Evolutionary conservation across 2,888 invertebrate species (phyloP).

Genomic region (Morpho achilles): DNA sequence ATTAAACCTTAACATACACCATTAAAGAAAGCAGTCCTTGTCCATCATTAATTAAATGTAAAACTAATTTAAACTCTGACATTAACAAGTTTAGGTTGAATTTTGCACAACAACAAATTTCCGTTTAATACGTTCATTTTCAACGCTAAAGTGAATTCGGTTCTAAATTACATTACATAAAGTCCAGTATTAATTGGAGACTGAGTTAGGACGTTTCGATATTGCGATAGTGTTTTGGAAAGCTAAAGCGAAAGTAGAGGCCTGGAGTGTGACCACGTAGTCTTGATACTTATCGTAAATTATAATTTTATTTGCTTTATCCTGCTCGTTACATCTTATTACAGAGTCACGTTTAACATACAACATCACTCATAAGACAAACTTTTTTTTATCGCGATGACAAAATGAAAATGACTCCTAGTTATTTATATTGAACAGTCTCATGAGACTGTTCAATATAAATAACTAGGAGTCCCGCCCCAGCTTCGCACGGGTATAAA

Average conservation of each 20-base stretch:
- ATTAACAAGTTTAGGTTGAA: conserved; percentile 7
- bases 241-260: conserved; percentile 70
- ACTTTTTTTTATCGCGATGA: too few species aligned
- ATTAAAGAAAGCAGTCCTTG: conserved; percentile 23
- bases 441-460: too few species aligned
- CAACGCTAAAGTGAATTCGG: conserved; percentile 9
- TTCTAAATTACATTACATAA: conserved; percentile 8
- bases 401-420: too few species aligned
- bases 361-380: too few species aligned
- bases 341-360: not conserved
- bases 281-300: conserved; percentile 52
- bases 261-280: conserved; percentile 46
- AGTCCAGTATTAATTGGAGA: conserved; percentile 24
- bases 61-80: conserved; percentile 37
- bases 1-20: conserved; percentile 6
- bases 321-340: conserved; percentile 9
- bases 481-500: too few species aligned
- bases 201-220: conserved; percentile 41
- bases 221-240: conserved; percentile 59
- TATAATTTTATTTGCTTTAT: conserved; percentile 21
- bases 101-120: conserved; percentile 13
- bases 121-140: conserved; percentile 12
- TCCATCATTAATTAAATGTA: conserved; percentile 12
- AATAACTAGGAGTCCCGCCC: too few species aligned
- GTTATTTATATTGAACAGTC: too few species aligned